These are phyloP conservation scores for Alfaro cultratus DNA, from an alignment of 2,797 vertebrate species.

Conservation along the genomic window DNA sequence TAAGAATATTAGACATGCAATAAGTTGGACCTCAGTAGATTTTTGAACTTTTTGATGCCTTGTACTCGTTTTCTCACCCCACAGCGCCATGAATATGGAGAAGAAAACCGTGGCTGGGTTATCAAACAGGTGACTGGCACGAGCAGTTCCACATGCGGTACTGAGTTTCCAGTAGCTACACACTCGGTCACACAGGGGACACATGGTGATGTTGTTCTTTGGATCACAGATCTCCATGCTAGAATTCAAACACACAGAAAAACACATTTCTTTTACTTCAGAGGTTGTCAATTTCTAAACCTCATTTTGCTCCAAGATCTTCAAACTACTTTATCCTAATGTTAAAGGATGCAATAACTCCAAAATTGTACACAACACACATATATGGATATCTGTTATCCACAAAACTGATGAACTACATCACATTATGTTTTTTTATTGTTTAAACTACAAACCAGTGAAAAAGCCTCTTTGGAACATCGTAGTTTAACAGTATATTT, in stretches of 20 bases:
- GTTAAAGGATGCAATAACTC: not conserved
- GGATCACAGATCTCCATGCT: conserved; percentile 98
- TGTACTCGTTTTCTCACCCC: conserved; percentile 84
- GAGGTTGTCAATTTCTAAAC: not conserved
- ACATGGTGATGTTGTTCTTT: conserved; percentile 95
- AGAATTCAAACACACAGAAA: conserved; percentile 25
- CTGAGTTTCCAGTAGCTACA: conserved; percentile 97
- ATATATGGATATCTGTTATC: no score
- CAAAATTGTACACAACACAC: not conserved
- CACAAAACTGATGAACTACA: no score
- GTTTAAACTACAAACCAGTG: not conserved
- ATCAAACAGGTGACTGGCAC: conserved; percentile 96
- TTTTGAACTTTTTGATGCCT: not conserved
- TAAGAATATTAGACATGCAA: not conserved
- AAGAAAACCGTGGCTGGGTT: conserved; percentile 98
- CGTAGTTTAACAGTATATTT: not conserved
- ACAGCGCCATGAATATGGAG: conserved; percentile 97
- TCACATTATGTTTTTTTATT: not conserved
- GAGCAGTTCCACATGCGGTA: conserved; percentile 90
- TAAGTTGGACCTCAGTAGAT: not conserved
- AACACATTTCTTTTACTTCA: not conserved
- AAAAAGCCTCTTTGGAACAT: not conserved
- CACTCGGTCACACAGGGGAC: conserved; percentile 91
- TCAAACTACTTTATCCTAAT: not conserved
- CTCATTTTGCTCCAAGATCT: not conserved